A percentile compares a stretch with the other conserved stretches of the same genome.
Evolutionary conservation across 2,113 vertebrate genomes (phyloP).

Genomic region (Alectura lathami): DNA sequence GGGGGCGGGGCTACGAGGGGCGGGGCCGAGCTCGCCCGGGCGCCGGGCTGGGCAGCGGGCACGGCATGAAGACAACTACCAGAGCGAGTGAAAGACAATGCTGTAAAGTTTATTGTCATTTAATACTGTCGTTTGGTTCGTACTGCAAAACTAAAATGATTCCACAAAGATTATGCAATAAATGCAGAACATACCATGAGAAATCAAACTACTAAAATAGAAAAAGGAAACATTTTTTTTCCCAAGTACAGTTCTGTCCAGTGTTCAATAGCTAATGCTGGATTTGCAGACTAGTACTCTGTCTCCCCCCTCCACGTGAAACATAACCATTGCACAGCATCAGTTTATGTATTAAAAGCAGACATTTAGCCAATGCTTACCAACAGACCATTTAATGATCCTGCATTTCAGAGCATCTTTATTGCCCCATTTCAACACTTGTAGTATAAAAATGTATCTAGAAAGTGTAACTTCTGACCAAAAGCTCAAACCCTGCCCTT

Average conservation of each 20-base stretch:
- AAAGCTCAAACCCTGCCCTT: constrained; percentile 60
- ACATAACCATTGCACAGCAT: not conserved
- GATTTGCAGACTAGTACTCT: not conserved
- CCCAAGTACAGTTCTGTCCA: not conserved
- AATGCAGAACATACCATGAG: constrained; percentile 50
- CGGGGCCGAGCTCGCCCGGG: not conserved
- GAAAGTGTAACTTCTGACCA: constrained; percentile 64
- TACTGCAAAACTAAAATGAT: constrained; percentile 46
- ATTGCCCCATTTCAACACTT: constrained; percentile 59
- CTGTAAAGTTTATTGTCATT: constrained; percentile 60
- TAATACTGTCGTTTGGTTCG: constrained; percentile 38
- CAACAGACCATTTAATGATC: constrained; percentile 51
- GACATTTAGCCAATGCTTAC: constrained; percentile 13
- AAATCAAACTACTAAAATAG: not conserved
- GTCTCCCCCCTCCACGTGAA: not conserved
- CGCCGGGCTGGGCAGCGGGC: not conserved
- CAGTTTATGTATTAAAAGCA: not conserved
- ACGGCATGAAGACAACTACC: constrained; percentile 30
- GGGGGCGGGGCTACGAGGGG: too few relatives aligned
- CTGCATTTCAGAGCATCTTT: constrained; percentile 64
- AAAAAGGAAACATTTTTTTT: not conserved
- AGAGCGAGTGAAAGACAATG: constrained; percentile 40
- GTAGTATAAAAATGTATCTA: constrained; percentile 68
- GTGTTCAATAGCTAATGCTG: not conserved
- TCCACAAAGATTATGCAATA: constrained; percentile 52